These are phyloP conservation scores for Aradus depressus DNA, from an alignment of 2,888 invertebrate species.

Conservation along the genomic window DNA sequence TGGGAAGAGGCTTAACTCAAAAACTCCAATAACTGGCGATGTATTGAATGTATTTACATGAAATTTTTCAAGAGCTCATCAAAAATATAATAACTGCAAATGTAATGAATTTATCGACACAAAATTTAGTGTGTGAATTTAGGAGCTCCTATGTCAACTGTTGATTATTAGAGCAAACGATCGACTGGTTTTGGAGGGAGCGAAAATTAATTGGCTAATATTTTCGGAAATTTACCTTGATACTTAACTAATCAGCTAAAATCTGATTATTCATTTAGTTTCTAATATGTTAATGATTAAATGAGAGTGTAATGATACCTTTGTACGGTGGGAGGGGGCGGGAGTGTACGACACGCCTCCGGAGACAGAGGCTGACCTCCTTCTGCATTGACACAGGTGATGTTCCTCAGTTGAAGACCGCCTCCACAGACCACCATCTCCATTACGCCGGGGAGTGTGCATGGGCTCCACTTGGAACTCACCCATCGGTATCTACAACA, in stretches of 20 bases:
- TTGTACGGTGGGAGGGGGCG: conserved; percentile 44
- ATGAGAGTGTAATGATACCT: conserved; percentile 38
- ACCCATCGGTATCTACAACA: conserved; percentile 39
- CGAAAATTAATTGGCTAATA: neutral
- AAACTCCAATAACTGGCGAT: too few species aligned
- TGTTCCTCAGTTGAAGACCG: conserved; percentile 46
- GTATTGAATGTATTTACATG: too few species aligned
- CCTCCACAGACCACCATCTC: conserved; percentile 45
- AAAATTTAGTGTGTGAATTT: too few species aligned
- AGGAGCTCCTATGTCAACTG: too few species aligned
- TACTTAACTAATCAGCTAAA: neutral
- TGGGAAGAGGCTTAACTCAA: too few species aligned
- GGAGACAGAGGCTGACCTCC: conserved; percentile 42
- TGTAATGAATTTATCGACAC: too few species aligned
- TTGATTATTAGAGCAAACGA: too few species aligned
- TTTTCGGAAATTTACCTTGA: neutral
- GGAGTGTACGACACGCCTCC: conserved; percentile 43
- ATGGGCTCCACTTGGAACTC: conserved; percentile 46
- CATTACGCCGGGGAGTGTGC: conserved; percentile 43
- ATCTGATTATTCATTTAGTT: too few species aligned
- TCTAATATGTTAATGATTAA: too few species aligned
- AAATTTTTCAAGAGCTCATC: too few species aligned
- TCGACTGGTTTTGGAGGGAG: too few species aligned
- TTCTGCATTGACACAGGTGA: conserved; percentile 43
- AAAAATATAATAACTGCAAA: too few species aligned